These are phyloP conservation scores for Clinocottus analis DNA, from an alignment of 2,113 vertebrate species.

Conservation along the genomic window DNA sequence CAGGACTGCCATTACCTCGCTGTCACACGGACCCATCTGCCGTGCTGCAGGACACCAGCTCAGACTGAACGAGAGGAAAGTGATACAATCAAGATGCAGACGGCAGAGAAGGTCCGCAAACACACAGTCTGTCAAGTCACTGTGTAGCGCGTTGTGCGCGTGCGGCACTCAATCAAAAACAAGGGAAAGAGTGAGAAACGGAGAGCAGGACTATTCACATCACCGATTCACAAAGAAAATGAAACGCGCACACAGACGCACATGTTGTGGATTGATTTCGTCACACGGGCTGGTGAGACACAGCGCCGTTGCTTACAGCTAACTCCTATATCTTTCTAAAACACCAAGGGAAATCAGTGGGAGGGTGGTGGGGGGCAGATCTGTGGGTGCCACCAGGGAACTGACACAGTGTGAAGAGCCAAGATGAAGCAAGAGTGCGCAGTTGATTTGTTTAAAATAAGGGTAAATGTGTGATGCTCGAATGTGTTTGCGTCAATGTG, in stretches of 20 bases:
- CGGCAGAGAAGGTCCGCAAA: slow-evolving; percentile 1
- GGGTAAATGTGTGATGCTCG: slow-evolving; percentile 43
- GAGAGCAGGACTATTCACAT: background rate
- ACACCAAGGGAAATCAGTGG: slow-evolving; percentile 68
- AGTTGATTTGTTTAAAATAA: background rate
- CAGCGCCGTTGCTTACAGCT: slow-evolving; percentile 28
- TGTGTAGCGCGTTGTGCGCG: background rate
- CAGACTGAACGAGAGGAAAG: slow-evolving; percentile 8
- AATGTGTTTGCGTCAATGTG: slow-evolving; percentile 34
- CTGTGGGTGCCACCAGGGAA: slow-evolving; percentile 54
- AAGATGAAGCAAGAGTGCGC: slow-evolving; percentile 52
- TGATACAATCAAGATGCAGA: background rate
- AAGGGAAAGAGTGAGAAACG: background rate
- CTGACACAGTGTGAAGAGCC: slow-evolving; percentile 46
- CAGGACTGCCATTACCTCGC: slow-evolving; percentile 54
- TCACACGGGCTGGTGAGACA: slow-evolving; percentile 41
- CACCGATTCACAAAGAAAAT: slow-evolving; percentile 20
- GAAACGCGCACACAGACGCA: slow-evolving; percentile 7
- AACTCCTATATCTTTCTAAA: slow-evolving; percentile 52
- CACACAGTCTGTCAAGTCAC: background rate
- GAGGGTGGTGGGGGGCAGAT: slow-evolving; percentile 54
- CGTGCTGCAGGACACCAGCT: slow-evolving; percentile 43
- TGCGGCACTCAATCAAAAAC: background rate
- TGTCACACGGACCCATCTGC: slow-evolving; percentile 61
- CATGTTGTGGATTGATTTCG: slow-evolving; percentile 60